These are phyloP conservation scores for Euleptes europaea DNA, from an alignment of 2,113 vertebrate genomes.

Conservation along the genomic window DNA sequence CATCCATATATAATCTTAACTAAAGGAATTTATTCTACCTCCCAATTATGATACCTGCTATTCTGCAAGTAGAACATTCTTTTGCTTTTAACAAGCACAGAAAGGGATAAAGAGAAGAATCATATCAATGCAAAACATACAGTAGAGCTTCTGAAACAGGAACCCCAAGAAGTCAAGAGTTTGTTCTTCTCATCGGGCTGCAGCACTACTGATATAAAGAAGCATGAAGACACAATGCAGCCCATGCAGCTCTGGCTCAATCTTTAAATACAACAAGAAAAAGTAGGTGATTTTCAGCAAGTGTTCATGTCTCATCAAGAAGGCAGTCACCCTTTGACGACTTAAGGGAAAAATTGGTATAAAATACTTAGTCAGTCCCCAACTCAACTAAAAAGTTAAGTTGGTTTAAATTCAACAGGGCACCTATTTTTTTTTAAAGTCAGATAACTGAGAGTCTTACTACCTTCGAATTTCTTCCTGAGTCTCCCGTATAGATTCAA, in stretches of 20 bases:
- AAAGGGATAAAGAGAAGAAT: no score
- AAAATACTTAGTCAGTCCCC: neutral
- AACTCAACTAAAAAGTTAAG: neutral
- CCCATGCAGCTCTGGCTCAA: neutral
- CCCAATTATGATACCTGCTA: no score
- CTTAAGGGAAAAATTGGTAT: neutral
- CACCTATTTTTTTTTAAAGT: neutral
- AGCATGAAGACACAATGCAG: neutral
- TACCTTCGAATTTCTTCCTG: conserved; percentile 98
- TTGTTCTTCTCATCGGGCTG: no score
- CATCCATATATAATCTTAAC: no score
- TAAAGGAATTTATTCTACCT: no score
- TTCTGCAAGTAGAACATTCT: no score
- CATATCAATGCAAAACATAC: no score
- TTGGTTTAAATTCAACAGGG: neutral
- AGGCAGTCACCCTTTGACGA: neutral
- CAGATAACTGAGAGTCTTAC: neutral
- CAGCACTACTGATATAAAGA: no score
- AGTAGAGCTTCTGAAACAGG: no score
- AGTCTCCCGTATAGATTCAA: conserved; percentile 93
- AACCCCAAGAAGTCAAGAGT: no score
- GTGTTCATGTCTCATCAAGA: neutral
- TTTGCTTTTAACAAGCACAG: no score
- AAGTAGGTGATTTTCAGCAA: neutral
- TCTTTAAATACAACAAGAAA: neutral